Base-by-base conservation (phyloP, 2,797 vertebrate genomes). In the Halcyon badia region DNA sequence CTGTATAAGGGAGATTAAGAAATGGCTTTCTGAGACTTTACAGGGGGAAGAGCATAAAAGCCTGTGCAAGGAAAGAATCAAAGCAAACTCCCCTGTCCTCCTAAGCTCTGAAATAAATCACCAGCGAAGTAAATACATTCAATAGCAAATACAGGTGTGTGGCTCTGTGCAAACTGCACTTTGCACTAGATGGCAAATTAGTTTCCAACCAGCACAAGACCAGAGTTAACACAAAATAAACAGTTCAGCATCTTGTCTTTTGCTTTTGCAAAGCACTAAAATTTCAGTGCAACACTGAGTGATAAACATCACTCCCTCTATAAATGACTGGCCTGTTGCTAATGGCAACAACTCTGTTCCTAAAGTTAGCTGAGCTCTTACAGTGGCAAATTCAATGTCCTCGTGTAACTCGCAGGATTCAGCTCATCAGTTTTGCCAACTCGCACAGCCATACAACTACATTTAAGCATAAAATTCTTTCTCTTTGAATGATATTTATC, bases 311-410 rank as follows among this genome's bases (percentile, higher is more conserved):
- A 21, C 60, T 95, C 77, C 66, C 85, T 95, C 91, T 82, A 64
- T 90, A 97, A 96, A 92, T 77, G 91, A 79, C 77, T 91, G 94
- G 73, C 86, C 70, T 0, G 95, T 97, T 97, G 96, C 97, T 97
- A 89, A 54, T 12, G 77, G 96, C 93, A 97, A 97, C 97, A 94
- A 76, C 88, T 95, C 80, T 48, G 80, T 76, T 96, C 91, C 96
- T 91, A 95, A 96, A 95, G 85, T 95, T 95, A 95, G 80, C 83
- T 71, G 89, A 90, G 83, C 80, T 94, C 80, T 89, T 70, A 18
- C 37, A 73, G 73, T 46, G 96, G 91, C 48, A 80, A 87, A 95
- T 87, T 75, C 24, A 2, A 58, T 71, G 83, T 96, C 91, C 96
- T 94, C 91, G 19, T 1, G 6, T 87, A 77, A 84, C 91, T 95